These are phyloP conservation scores for Hyles euphorbiae DNA, from an alignment of 1,140 invertebrate genomes.

Conservation along the genomic window DNA sequence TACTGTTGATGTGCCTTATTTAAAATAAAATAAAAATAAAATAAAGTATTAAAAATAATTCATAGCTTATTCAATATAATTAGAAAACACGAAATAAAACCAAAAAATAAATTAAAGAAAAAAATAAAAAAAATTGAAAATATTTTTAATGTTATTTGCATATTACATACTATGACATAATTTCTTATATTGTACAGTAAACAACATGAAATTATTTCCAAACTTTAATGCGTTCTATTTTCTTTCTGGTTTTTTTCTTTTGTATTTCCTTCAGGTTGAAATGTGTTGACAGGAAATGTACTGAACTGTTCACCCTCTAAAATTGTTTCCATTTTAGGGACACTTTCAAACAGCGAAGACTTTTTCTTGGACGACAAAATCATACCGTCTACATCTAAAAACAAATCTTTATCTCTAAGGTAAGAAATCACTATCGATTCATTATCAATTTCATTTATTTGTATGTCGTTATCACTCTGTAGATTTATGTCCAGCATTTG, in stretches of 20 bases:
- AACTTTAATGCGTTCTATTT: neutral
- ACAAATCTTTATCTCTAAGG: slow-evolving; percentile 33
- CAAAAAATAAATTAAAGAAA: neutral
- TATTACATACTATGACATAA: too few species aligned
- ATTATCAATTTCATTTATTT: slow-evolving; percentile 17
- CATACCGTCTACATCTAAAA: slow-evolving; percentile 25
- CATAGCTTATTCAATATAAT: too few species aligned
- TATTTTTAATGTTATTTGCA: too few species aligned
- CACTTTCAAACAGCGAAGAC: slow-evolving; percentile 38
- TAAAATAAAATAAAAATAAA: too few species aligned
- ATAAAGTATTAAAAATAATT: too few species aligned
- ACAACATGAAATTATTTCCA: too few species aligned
- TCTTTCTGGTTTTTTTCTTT: neutral
- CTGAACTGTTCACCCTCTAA: slow-evolving; percentile 38
- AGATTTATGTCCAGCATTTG: slow-evolving; percentile 45
- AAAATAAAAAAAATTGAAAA: too few species aligned
- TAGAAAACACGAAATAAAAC: neutral
- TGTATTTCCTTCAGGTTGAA: slow-evolving; percentile 5
- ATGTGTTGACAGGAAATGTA: slow-evolving; percentile 12
- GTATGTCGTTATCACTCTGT: slow-evolving; percentile 42
- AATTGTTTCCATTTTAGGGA: slow-evolving; percentile 54
- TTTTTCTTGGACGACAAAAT: slow-evolving; percentile 34
- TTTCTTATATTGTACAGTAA: too few species aligned
- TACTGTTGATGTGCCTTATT: too few species aligned
- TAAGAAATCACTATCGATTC: slow-evolving; percentile 47